A percentile compares a stretch with the other conserved stretches of the same genome.
Evolutionary conservation across 2,113 vertebrate species (phyloP).

Genomic region (Synchiropus splendidus): DNA sequence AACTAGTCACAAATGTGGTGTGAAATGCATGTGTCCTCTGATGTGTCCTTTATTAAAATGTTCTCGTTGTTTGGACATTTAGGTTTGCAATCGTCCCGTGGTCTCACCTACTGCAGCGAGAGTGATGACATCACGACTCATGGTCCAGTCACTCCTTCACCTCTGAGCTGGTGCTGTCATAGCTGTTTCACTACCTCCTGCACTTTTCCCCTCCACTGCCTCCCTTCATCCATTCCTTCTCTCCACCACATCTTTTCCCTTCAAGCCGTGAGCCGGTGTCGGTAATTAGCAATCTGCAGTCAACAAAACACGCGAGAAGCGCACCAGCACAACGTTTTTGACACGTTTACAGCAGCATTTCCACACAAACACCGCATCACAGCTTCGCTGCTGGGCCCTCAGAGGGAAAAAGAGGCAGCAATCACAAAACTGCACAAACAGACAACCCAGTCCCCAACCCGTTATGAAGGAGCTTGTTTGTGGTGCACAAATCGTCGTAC

Average conservation of each 20-base stretch:
- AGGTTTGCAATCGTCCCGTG: too few species aligned
- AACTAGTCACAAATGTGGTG: too few species aligned
- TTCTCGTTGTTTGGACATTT: too few species aligned
- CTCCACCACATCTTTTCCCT: slow-evolving; percentile 13
- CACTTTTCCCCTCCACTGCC: slow-evolving; percentile 4
- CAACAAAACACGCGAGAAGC: slow-evolving; percentile 25
- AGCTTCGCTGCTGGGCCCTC: slow-evolving; percentile 19
- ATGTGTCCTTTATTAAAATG: too few species aligned
- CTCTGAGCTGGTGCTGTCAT: too few species aligned
- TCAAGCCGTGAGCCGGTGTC: slow-evolving; percentile 29
- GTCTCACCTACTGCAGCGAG: too few species aligned
- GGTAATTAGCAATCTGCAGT: slow-evolving; percentile 44
- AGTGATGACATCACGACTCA: too few species aligned
- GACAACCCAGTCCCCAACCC: slow-evolving; percentile 21
- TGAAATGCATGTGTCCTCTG: too few species aligned
- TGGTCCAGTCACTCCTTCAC: too few species aligned
- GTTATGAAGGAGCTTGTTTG: slow-evolving; percentile 42
- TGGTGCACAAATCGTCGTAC: slow-evolving; percentile 45
- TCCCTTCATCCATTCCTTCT: slow-evolving; percentile 15
- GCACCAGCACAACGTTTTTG: slow-evolving; percentile 20
- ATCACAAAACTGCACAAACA: slow-evolving; percentile 45
- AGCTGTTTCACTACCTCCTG: slow-evolving; percentile 18
- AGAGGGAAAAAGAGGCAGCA: slow-evolving; percentile 24
- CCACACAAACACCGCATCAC: slow-evolving; percentile 8
- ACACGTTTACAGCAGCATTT: slow-evolving; percentile 4